These are phyloP conservation scores for honey bee (Apis mellifera) DNA, from an alignment of 1,140 invertebrate species.

Conservation along the genomic window Amel_HAv3.1 CM009934.2:6899501-6900000, in stretches of 20 bases:
- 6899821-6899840: not conserved
- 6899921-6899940: too few relatives aligned
- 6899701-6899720: not conserved
- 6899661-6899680: not conserved
- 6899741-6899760: not conserved
- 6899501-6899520: too few relatives aligned
- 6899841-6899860: constrained; percentile 14
- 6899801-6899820: not conserved
- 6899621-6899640: not conserved
- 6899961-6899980: constrained; percentile 31
- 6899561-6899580: too few relatives aligned
- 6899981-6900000: too few relatives aligned
- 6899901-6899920: not conserved
- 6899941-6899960: constrained; percentile 20
- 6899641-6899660: too few relatives aligned
- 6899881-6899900: not conserved
- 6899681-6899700: not conserved
- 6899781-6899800: not conserved
- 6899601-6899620: too few relatives aligned
- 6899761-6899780: not conserved
- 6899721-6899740: not conserved
- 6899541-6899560: not conserved
- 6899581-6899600: not conserved
- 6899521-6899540: too few relatives aligned
- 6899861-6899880: not conserved